A percentile compares a stretch with the other conserved stretches of the same genome.
Evolutionary conservation across 2,888 invertebrate genomes (phyloP).

Genomic region (Stegana nigrithorax): DNA sequence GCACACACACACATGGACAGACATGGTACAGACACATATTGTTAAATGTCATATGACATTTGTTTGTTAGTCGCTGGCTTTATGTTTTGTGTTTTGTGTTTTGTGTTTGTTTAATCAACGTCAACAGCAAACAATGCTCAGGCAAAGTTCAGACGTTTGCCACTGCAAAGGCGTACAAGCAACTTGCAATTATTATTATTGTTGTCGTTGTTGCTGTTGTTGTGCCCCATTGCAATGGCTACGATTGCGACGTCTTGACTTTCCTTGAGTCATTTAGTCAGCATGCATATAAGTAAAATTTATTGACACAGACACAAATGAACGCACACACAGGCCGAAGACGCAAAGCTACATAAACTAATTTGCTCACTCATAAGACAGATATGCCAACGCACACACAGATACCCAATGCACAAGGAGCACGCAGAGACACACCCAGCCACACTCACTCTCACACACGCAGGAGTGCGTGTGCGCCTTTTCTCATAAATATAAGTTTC

Average conservation of each 20-base stretch:
- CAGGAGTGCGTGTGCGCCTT: constrained; percentile 14
- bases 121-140: constrained; percentile 52
- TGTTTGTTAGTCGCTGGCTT: constrained; percentile 28
- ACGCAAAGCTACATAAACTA: constrained; percentile 40
- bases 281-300: constrained; percentile 34
- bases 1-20: constrained; percentile 1
- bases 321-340: neutral
- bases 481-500: constrained; percentile 48
- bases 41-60: neutral
- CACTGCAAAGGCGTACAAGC: neutral
- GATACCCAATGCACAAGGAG: constrained; percentile 17
- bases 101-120: constrained; percentile 52
- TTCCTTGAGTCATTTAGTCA: constrained; percentile 43
- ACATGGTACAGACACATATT: neutral
- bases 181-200: neutral
- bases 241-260: too few relatives aligned
- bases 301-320: constrained; percentile 28
- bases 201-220: constrained; percentile 23
- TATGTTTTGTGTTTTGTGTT: constrained; percentile 13
- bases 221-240: constrained; percentile 55
- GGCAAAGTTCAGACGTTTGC: too few relatives aligned
- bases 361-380: constrained; percentile 32
- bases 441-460: constrained; percentile 11
- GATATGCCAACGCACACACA: neutral
- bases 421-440: constrained; percentile 5